Base-by-base conservation (phyloP, 2,888 invertebrate species). In the Sarcophaga caerulescens region DNA sequence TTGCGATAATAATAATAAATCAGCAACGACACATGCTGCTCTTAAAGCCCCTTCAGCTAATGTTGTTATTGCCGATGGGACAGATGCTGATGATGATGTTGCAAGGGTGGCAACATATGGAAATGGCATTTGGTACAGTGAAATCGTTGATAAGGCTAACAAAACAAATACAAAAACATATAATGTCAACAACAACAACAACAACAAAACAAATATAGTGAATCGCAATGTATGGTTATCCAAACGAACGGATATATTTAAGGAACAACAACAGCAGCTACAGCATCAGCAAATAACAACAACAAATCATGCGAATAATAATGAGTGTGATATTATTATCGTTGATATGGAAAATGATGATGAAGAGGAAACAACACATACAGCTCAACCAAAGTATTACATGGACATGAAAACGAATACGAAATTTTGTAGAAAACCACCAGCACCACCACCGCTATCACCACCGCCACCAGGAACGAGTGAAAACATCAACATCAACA, bases 291-390 rank as follows among this genome's bases (percentile, higher is more conserved):
- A 60, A 45, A n/a, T n/a, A n/a, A 74, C 14, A n/a, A 23, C 19
- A 68, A 47, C 70, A 12, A 76, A 52, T 62, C 45, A 66, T 35
- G 59, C 35, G 17, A 77, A 79, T 60, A 25, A 63, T 23, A 80
- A 77, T 65, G 77, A 81, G 21, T 80, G 76, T 60, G 87, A 87
- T 79, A 85, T 84, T 80, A 73, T 84, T 80, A 79, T 84, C 25
- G 73, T 84, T 35, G 87, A 87, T 62, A 85, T 84, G n/a, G 87
- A 85, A 68, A 62, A 84, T 35, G 85, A 85, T 59, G 63, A 78
- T 19, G 47, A 44, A 21, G 17, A 71, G 4, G 66, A 57, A 12
- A 19, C 17, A 11, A 25, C 62, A 17, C 44, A 70, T 45, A 75
- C n/a, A 35, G 21, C n/a, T 35, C 23, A 45, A 35, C 21, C 69